Conservation (phyloP, 2,797 vertebrate genomes). For the Carapus acus region DNA sequence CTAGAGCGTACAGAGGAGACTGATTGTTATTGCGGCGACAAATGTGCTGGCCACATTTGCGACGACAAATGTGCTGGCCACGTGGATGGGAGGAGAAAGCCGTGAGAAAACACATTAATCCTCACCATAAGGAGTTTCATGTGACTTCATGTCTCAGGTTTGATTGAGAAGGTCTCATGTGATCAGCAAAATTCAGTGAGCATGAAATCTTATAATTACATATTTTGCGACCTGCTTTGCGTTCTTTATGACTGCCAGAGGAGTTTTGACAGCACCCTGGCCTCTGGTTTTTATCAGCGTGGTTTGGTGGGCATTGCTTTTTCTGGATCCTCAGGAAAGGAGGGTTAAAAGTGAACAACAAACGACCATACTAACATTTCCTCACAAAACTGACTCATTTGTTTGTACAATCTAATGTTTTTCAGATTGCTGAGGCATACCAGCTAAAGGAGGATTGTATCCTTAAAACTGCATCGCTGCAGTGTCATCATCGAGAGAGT, state of each 20-base stretch:
- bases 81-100: slow-evolving; percentile 6
- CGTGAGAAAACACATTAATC: slow-evolving; percentile 48
- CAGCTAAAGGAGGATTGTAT: slow-evolving; percentile 74
- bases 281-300: too few relatives aligned
- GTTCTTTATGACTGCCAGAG: too few relatives aligned
- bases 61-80: slow-evolving; percentile 5
- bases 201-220: too few relatives aligned
- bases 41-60: too few relatives aligned
- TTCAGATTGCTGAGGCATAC: slow-evolving; percentile 72
- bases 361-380: too few relatives aligned
- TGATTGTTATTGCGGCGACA: too few relatives aligned
- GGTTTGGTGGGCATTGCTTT: too few relatives aligned
- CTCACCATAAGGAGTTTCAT: slow-evolving; percentile 38
- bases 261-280: too few relatives aligned
- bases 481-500: slow-evolving; percentile 1
- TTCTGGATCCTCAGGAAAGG: too few relatives aligned
- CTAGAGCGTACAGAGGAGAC: too few relatives aligned
- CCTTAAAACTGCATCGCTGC: slow-evolving; percentile 51
- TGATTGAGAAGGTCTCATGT: slow-evolving; percentile 34
- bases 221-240: too few relatives aligned
- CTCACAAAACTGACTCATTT: slow-evolving; percentile 1
- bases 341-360: too few relatives aligned
- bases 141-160: slow-evolving; percentile 49
- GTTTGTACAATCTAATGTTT: slow-evolving; percentile 6
- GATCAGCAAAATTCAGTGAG: slow-evolving; percentile 38